phyloP scores from a whole-genome alignment of 2,888 invertebrate genomes.

The Acleris emargana region DNA sequence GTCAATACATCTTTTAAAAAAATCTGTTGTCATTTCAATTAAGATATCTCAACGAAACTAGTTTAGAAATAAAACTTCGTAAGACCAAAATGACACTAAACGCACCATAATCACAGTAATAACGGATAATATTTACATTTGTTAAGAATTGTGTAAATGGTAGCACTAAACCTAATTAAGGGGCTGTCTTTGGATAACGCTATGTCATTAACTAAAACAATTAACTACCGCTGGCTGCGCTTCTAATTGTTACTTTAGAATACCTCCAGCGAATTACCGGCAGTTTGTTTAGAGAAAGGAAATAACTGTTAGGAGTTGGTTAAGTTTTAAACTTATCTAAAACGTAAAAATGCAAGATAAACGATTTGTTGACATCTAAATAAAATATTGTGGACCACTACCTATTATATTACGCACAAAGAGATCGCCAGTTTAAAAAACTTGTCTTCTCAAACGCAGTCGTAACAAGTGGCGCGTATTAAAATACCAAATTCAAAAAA shows the following conservation, averaged over 20 bases:
- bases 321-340: too few relatives aligned
- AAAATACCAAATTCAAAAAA: slow-evolving; percentile 32
- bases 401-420: too few relatives aligned
- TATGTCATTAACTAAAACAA: slow-evolving; percentile 51
- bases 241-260: slow-evolving; percentile 50
- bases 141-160: slow-evolving; percentile 42
- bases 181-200: slow-evolving; percentile 43
- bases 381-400: too few relatives aligned
- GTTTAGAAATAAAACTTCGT: neutral
- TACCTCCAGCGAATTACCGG: neutral
- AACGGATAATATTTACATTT: slow-evolving; percentile 36
- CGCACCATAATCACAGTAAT: slow-evolving; percentile 23
- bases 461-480: slow-evolving; percentile 21
- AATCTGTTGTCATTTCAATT: too few relatives aligned
- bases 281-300: neutral
- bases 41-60: too few relatives aligned
- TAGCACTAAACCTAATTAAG: slow-evolving; percentile 48
- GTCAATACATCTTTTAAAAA: too few relatives aligned
- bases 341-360: too few relatives aligned
- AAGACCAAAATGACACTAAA: slow-evolving; percentile 5
- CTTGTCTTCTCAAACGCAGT: slow-evolving; percentile 16
- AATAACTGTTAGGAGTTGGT: neutral
- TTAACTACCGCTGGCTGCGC: slow-evolving; percentile 49
- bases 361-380: too few relatives aligned
- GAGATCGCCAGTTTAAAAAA: too few relatives aligned